phyloP scores from a whole-genome alignment of 2,888 invertebrate genomes.

The Drosophila macrospina region DNA sequence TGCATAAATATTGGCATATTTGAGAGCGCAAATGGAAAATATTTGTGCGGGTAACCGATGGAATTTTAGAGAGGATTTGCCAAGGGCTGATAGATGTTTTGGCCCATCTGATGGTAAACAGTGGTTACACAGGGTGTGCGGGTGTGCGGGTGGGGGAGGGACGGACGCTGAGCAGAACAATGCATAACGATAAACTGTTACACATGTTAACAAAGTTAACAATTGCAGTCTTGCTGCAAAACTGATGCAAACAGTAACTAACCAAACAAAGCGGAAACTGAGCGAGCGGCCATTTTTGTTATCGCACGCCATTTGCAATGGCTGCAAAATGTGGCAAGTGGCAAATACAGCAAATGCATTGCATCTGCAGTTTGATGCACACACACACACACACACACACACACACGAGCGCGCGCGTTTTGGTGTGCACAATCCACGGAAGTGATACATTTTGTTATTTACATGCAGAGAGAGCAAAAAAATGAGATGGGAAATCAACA shows the following conservation, averaged over 20 bases:
- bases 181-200: conserved; percentile 71
- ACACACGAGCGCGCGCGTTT: not conserved
- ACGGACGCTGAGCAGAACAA: too few relatives aligned
- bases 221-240: conserved; percentile 40
- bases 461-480: conserved; percentile 39
- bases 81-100: not conserved
- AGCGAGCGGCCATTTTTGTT: conserved; percentile 76
- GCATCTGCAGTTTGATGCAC: conserved; percentile 29
- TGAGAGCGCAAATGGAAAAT: conserved; percentile 72
- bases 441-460: conserved; percentile 68
- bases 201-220: conserved; percentile 80
- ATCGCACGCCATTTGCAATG: conserved; percentile 75
- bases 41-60: conserved; percentile 59
- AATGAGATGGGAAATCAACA: conserved; percentile 9
- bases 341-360: conserved; percentile 48
- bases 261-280: conserved; percentile 74
- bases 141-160: too few relatives aligned
- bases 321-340: conserved; percentile 36
- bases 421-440: conserved; percentile 29
- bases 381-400: conserved; percentile 14
- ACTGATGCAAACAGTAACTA: conserved; percentile 65
- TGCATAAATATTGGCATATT: conserved; percentile 77
- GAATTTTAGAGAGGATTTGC: conserved; percentile 28
- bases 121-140: too few relatives aligned
- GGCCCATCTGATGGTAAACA: too few relatives aligned